A percentile compares a stretch with the other conserved stretches of the same genome.
Evolutionary conservation across 2,113 vertebrate genomes (phyloP).

Genomic region (Pelusios castaneus): DNA sequence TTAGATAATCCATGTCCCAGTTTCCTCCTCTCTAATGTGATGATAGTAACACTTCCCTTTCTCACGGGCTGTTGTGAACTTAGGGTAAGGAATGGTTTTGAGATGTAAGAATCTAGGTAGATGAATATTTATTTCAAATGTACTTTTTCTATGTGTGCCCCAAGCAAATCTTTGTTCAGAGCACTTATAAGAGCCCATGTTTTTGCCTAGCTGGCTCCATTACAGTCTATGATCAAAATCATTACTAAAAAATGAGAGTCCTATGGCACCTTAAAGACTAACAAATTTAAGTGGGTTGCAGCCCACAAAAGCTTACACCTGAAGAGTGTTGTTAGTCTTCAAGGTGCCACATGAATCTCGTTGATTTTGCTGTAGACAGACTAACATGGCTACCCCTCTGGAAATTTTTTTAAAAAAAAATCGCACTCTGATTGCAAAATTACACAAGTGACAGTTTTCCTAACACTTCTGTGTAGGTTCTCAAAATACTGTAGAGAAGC

Average conservation of each 20-base stretch:
- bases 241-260: neutral
- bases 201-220: neutral
- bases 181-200: fast-evolving
- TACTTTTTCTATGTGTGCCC: neutral
- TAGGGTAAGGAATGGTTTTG: neutral
- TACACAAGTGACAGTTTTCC: constrained; percentile 63
- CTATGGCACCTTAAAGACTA: too few species aligned
- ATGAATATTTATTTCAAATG: fast-evolving
- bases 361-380: too few species aligned
- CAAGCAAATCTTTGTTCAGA: fast-evolving
- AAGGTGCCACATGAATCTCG: too few species aligned
- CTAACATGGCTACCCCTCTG: too few species aligned
- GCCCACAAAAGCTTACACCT: too few species aligned
- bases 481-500: constrained; percentile 40
- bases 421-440: constrained; percentile 46
- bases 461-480: constrained; percentile 55
- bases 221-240: constrained; percentile 25
- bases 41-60: fast-evolving
- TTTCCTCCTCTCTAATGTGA: neutral
- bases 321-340: too few species aligned
- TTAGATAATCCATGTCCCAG: neutral
- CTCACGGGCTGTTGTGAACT: neutral
- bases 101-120: fast-evolving
- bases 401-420: neutral
- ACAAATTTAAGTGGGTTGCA: too few species aligned